Evolutionary conservation across 2,888 invertebrate species (phyloP).

Genomic region (Cheilosia pagana): DNA sequence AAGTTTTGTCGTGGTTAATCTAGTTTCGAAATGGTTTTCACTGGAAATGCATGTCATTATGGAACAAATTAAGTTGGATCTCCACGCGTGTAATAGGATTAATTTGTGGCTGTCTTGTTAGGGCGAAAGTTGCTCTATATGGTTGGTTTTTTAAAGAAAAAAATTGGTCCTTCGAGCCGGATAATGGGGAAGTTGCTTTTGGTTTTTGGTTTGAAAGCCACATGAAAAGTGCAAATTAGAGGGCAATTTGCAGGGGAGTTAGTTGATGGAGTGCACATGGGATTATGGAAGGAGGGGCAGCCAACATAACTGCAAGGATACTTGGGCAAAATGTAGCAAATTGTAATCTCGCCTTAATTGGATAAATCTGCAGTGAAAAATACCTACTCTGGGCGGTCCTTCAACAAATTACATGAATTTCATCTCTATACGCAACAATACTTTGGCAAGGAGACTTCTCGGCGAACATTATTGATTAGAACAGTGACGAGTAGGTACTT

Average conservation of each 20-base stretch:
- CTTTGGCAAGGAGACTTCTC: no score
- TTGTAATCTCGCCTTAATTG: no score
- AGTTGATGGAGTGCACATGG: neutral
- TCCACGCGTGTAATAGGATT: slow-evolving; percentile 24
- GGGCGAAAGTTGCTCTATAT: neutral
- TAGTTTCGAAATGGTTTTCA: slow-evolving; percentile 5
- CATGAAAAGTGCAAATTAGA: neutral
- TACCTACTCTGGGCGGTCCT: no score
- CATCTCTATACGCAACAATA: no score
- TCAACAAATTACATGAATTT: no score
- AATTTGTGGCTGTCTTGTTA: slow-evolving; percentile 17
- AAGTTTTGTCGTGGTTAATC: slow-evolving; percentile 11
- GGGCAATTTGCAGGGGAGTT: neutral
- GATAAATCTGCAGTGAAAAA: no score
- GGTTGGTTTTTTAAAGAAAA: neutral
- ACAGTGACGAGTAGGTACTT: no score
- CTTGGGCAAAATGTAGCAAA: no score
- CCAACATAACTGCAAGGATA: no score
- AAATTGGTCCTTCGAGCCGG: slow-evolving; percentile 15
- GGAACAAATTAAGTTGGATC: slow-evolving; percentile 32
- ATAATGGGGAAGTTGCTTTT: neutral
- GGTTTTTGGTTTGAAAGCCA: neutral
- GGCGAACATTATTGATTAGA: no score
- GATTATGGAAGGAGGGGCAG: no score
- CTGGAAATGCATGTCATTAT: slow-evolving; percentile 30